A percentile compares a stretch with the other conserved stretches of the same genome.
phyloP scores from a whole-genome alignment of 2,888 invertebrate genomes.

The Agonum fuliginosum region DNA sequence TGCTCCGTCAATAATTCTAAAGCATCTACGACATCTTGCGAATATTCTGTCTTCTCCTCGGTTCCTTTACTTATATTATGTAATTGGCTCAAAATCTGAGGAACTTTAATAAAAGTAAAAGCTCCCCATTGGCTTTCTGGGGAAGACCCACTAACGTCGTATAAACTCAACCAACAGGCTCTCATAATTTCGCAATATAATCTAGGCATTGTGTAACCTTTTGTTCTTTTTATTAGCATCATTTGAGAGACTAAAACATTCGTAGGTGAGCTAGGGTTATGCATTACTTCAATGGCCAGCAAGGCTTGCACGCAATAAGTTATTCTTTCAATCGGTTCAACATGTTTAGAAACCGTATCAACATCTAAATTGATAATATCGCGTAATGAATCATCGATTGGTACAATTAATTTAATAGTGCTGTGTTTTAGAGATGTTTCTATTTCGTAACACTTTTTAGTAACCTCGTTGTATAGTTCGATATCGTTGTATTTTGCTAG shows the following conservation, averaged over 20 bases:
- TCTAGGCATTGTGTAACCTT: conserved; percentile 86
- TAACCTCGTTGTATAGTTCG: conserved; percentile 77
- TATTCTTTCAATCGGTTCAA: conserved; percentile 78
- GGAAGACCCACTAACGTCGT: conserved; percentile 88
- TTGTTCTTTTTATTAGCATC: conserved; percentile 88
- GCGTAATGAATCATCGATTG: conserved; percentile 78
- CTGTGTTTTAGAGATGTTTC: conserved; percentile 78
- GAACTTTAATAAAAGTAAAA: conserved; percentile 93
- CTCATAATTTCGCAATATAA: conserved; percentile 92
- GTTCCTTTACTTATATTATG: conserved; percentile 76
- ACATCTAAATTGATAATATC: conserved; percentile 79
- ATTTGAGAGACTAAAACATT: conserved; percentile 88
- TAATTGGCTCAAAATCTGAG: conserved; percentile 84
- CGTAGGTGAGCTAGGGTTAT: conserved; percentile 90
- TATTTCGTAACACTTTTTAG: conserved; percentile 87
- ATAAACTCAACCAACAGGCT: conserved; percentile 91
- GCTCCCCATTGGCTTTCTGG: conserved; percentile 96
- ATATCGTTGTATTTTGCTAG: conserved; percentile 88
- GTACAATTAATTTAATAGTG: conserved; percentile 75
- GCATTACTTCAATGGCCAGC: conserved; percentile 87
- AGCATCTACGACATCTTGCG: conserved; percentile 86
- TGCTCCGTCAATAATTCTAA: conserved; percentile 90
- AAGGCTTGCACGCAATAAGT: conserved; percentile 87
- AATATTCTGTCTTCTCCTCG: conserved; percentile 80
- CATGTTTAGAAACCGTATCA: conserved; percentile 77